Evolutionary conservation across 1,140 invertebrate genomes (phyloP), one percentile per base, ranked within the genome.

Genomic region (Cyclina sinensis): DNA sequence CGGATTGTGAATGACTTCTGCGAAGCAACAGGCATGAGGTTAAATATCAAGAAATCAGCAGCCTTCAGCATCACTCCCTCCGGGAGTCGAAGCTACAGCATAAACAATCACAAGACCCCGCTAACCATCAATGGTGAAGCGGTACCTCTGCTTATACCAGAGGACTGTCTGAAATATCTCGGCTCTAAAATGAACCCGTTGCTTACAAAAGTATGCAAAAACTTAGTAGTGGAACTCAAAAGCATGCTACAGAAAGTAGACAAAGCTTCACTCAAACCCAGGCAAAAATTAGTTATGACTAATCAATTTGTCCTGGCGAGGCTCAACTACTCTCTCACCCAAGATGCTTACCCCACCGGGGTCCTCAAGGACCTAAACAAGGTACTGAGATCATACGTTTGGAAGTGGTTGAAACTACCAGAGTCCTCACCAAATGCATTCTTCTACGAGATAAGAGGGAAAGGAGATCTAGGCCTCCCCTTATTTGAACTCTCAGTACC

Each of bases 1-100:
- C n/a, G n/a, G n/a, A n/a, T n/a, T n/a, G n/a, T n/a, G n/a, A n/a
- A n/a, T n/a, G n/a, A n/a, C n/a, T n/a, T n/a, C n/a, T n/a, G n/a
- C n/a, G n/a, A n/a, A n/a, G n/a, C n/a, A n/a, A n/a, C n/a, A n/a
- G n/a, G n/a, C 11, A 90, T 91, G 85, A 54, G 59, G 21, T 32
- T 91, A 1, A 91, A 91, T 48, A 70, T 91, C 12, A 83, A 86
- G 39, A 91, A 91, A 48, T 90, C 70, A 27, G 80, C 59, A 7
- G 76, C 68, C 0, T 88, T 86, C 30, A 46, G 39, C 27, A 81
- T 91, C 9, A 88, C n/a, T n/a, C n/a, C n/a, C n/a, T n/a, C n/a
- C n/a, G n/a, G n/a, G n/a, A n/a, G n/a, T n/a, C n/a, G n/a, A n/a
- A n/a, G n/a, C n/a, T n/a, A n/a, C n/a, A n/a, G n/a, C n/a, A n/a